Evolutionary conservation across 1,140 invertebrate species (phyloP).

Genomic region (Charaxes varanes): DNA sequence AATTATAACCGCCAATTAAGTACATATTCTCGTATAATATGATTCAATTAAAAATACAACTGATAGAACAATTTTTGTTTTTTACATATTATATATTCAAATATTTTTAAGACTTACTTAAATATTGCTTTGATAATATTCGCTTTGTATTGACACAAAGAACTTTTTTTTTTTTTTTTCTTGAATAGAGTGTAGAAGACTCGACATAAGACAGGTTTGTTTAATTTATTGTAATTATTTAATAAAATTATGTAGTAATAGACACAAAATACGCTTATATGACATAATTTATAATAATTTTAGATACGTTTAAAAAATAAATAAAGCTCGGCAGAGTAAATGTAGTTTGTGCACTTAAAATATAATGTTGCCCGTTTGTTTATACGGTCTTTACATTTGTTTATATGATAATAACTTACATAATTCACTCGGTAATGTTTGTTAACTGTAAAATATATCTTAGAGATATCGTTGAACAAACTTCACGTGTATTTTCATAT

Average conservation of each 20-base stretch:
- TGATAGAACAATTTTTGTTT: too few species aligned
- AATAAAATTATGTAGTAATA: slow-evolving; percentile 16
- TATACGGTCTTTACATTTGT: slow-evolving; percentile 29
- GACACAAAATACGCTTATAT: slow-evolving; percentile 32
- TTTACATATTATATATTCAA: too few species aligned
- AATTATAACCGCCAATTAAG: too few species aligned
- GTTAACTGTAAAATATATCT: slow-evolving; percentile 22
- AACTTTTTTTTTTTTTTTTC: too few species aligned
- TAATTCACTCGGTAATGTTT: slow-evolving; percentile 21
- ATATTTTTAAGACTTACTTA: too few species aligned
- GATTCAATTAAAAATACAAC: too few species aligned
- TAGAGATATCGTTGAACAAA: slow-evolving; percentile 21
- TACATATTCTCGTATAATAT: too few species aligned
- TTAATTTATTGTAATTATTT: slow-evolving; percentile 30
- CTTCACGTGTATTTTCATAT: slow-evolving; percentile 8
- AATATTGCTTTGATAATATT: too few species aligned
- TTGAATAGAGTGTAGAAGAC: too few species aligned
- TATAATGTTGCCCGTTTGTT: slow-evolving; percentile 41
- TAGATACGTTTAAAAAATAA: slow-evolving; percentile 5
- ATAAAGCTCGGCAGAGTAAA: slow-evolving; percentile 11
- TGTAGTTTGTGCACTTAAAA: slow-evolving; percentile 17
- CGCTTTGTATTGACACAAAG: too few species aligned
- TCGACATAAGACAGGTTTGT: slow-evolving; percentile 12
- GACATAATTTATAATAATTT: slow-evolving; percentile 19
- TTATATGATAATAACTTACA: slow-evolving; percentile 22